phyloP scores from a whole-genome alignment of 2,888 invertebrate species.

The Agonum fuliginosum region DNA sequence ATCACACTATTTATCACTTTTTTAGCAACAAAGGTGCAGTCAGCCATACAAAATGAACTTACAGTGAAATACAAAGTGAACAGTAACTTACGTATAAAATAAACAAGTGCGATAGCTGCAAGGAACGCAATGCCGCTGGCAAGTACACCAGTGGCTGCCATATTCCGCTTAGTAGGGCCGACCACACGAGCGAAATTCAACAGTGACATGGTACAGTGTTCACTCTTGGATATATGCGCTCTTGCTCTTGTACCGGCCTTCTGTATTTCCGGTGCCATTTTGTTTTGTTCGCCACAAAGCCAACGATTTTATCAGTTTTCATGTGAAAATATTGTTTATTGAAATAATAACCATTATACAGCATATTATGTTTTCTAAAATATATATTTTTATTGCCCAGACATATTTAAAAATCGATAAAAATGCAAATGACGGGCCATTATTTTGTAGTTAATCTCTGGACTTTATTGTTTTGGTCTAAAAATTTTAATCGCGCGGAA shows the following conservation, averaged over 20 bases:
- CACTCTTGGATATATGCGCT: slow-evolving; percentile 14
- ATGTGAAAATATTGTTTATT: slow-evolving; percentile 35
- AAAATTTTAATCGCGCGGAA: slow-evolving; percentile 4
- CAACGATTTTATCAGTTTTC: slow-evolving; percentile 31
- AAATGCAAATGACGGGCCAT: slow-evolving; percentile 34
- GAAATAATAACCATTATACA: slow-evolving; percentile 22
- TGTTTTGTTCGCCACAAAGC: slow-evolving; percentile 22
- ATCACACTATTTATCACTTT: no score
- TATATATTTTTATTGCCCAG: slow-evolving; percentile 9
- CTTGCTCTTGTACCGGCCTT: slow-evolving; percentile 16
- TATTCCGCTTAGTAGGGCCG: not conserved
- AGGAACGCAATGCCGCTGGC: slow-evolving; percentile 21
- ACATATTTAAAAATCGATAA: slow-evolving; percentile 17
- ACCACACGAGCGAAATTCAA: not conserved
- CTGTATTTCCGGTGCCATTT: slow-evolving; percentile 41
- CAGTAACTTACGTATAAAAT: slow-evolving; percentile 52
- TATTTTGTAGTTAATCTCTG: slow-evolving; percentile 49
- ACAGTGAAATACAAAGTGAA: not conserved
- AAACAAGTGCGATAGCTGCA: slow-evolving; percentile 42
- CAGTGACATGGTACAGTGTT: not conserved
- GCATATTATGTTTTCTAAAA: slow-evolving; percentile 21
- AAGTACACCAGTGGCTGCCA: slow-evolving; percentile 19
- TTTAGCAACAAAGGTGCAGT: no score
- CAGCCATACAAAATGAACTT: no score
- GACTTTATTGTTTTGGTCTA: not conserved